Evolutionary conservation across 2,797 vertebrate genomes (phyloP), one percentile per base, ranked within the genome.

Genomic region (Cyprinodon diabolis): DNA sequence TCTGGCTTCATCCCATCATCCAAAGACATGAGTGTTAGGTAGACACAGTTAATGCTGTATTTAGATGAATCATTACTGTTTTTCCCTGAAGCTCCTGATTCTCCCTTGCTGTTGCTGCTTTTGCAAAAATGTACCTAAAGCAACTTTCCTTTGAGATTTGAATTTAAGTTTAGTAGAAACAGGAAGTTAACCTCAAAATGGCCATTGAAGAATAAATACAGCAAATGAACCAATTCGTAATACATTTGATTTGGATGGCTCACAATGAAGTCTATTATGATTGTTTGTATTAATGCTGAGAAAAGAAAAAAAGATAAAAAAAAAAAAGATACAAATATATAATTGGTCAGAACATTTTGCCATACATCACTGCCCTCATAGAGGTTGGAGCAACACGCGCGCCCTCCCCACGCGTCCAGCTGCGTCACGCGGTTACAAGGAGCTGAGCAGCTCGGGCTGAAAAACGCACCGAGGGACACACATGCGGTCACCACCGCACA

Each of bases 361-460:
- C 43, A 51, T 15, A 19, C 54, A 68, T 19, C 43, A 1, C 35
- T 0, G 55, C 19, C 54, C 54, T 48, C 11, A 65, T 0, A 2
- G 4, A 63, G 60, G 21, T 37, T 6, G 21, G 43, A 3, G 62
- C 40, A 1, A 48, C 15, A 56, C 15, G 4, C 68, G 45, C 57
- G 35, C 47, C 14, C 25, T 21, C 54, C 49, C 11, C 35, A 49
- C 7, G 35, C 47, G 0, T 60, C 40, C 43, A 4, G 25, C 78
- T 14, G 89, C 91, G 89, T 92, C 90, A 93, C 83, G 13, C 45
- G 78, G 55, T 68, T 84, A 74, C 87, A 80, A 83, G 82, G 75
- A 86, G 78, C 83, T 78, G 79, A 23, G 73, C 70, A 75, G 17
- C 76, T 84, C 71, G 55, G 66, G 40, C 80, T 79, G 77, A 69